phyloP scores from a whole-genome alignment of 2,797 vertebrate genomes.

The Sebastes baramenuke region DNA sequence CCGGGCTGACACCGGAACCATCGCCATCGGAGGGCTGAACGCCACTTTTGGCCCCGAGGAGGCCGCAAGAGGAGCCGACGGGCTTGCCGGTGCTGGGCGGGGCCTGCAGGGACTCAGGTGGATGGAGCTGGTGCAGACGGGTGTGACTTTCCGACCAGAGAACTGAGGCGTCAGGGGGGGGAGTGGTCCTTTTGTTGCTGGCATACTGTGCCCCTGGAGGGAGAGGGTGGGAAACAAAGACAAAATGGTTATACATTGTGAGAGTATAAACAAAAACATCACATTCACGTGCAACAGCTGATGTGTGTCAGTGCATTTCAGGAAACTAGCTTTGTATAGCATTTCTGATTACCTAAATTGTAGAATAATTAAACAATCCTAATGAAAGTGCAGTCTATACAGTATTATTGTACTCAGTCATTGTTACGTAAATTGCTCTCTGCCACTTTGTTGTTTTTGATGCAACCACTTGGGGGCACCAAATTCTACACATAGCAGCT shows the following conservation, averaged over 20 bases:
- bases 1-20: conserved; percentile 67
- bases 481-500: not conserved
- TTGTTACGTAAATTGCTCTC: not conserved
- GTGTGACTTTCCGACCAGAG: conserved; percentile 87
- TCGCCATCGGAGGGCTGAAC: conserved; percentile 43
- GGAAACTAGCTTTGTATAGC: not conserved
- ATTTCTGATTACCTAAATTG: not conserved
- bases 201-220: conserved; percentile 92
- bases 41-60: conserved; percentile 55
- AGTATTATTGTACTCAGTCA: not conserved
- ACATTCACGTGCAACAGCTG: not conserved
- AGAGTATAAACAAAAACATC: not conserved
- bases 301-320: not conserved
- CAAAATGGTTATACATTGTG: not conserved
- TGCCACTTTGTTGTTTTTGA: not conserved
- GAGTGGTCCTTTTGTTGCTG: conserved; percentile 88
- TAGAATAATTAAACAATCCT: not conserved
- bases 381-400: not conserved
- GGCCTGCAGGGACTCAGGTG: conserved; percentile 67
- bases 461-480: not conserved
- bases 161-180: conserved; percentile 86
- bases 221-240: conserved; percentile 4
- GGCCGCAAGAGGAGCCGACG: conserved; percentile 66
- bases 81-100: conserved; percentile 70
- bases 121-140: conserved; percentile 79